These are phyloP conservation scores for Saccopteryx bilineata DNA, from an alignment of 2,113 vertebrate species.

Conservation along the genomic window DNA sequence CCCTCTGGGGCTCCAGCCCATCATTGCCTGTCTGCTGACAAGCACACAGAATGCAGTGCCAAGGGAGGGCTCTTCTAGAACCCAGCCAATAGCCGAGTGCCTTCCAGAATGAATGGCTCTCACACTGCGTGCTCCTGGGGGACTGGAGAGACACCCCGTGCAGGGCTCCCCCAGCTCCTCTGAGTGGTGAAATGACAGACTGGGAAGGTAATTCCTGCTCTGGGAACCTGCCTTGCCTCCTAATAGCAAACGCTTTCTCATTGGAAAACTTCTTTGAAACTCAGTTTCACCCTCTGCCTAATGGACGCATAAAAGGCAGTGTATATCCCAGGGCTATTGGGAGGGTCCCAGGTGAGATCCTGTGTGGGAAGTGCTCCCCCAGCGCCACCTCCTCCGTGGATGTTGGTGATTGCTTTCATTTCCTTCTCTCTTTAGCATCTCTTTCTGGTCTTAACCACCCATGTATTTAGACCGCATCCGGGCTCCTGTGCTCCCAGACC, in stretches of 20 bases:
- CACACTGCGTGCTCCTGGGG: neutral
- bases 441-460: neutral
- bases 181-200: neutral
- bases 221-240: neutral
- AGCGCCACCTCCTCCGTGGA: neutral
- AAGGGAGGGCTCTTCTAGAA: neutral
- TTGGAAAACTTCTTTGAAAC: neutral
- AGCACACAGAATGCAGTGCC: rapidly evolving
- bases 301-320: neutral
- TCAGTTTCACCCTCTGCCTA: neutral
- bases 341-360: neutral
- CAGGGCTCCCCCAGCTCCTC: neutral
- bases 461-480: neutral
- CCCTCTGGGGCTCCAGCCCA: neutral
- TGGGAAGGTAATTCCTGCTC: neutral
- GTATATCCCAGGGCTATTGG: neutral
- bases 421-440: neutral
- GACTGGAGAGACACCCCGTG: neutral
- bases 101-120: neutral
- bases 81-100: neutral
- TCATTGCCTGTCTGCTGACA: neutral
- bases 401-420: rapidly evolving
- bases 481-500: neutral
- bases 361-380: rapidly evolving
- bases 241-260: neutral